Conservation (phyloP, 2,113 vertebrate species). For the Hyperoodon ampullatus region DNA sequence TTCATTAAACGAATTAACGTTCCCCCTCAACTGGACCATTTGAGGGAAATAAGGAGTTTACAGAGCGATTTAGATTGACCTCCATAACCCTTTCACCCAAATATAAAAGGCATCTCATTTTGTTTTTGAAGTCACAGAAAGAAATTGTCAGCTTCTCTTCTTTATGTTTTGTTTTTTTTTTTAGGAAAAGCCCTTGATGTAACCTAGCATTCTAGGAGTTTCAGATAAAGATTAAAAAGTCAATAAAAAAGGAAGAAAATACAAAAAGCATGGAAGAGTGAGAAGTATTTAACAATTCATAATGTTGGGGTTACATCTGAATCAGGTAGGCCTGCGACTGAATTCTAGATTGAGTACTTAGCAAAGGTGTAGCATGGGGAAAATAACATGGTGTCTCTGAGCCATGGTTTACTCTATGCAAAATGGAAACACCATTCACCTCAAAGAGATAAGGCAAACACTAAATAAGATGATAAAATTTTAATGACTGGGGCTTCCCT, state of each 20-base stretch:
- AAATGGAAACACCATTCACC: background rate
- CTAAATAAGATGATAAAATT: background rate
- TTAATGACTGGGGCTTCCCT: background rate
- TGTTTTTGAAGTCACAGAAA: conserved; percentile 12
- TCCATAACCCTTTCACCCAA: background rate
- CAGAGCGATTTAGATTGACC: background rate
- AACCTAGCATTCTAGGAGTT: background rate
- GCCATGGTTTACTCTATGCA: background rate
- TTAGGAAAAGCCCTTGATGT: background rate
- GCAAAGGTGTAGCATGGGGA: background rate
- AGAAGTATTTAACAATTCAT: background rate
- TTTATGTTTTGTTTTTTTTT: background rate
- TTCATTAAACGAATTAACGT: background rate
- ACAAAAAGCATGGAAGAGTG: background rate
- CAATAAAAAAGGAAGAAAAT: background rate
- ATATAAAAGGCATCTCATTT: background rate
- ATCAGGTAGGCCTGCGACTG: background rate
- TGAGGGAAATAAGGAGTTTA: background rate
- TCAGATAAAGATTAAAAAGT: background rate
- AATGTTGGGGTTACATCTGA: background rate
- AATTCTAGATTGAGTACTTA: background rate
- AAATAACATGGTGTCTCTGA: background rate
- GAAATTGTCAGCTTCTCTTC: background rate
- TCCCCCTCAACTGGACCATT: background rate
- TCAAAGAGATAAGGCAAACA: background rate